Evolutionary conservation across 2,797 vertebrate genomes (phyloP), one percentile per base, ranked within the genome.

Genomic region (Megalops cyprinoides): DNA sequence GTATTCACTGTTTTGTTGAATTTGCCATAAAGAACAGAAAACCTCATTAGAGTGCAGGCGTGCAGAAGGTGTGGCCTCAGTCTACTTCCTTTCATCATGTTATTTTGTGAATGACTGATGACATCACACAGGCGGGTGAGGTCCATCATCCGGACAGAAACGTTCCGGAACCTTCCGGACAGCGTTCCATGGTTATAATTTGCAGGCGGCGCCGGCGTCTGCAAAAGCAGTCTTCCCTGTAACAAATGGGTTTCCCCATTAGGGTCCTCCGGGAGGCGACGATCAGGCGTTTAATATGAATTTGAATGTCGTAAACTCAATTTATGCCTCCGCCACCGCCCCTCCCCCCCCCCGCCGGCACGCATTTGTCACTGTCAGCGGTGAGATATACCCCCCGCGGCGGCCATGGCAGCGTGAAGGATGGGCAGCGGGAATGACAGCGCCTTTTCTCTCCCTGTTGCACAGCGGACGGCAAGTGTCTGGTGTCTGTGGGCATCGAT

Each of bases 401-500:
- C n/a, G n/a, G n/a, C n/a, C n/a, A n/a, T n/a, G n/a, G n/a, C n/a
- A n/a, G n/a, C n/a, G n/a, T n/a, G n/a, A n/a, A n/a, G n/a, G n/a
- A n/a, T n/a, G n/a, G n/a, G n/a, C n/a, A n/a, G n/a, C n/a, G n/a
- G 37, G 31, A 65, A 34, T 37, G 37, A 42, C 37, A 23, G 8
- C n/a, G 1, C 39, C 15, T 71, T 42, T 25, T 18, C 87, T 1
- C 37, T 23, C 90, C 79, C 78, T 89, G n/a, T 84, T 84, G 74
- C 87, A 42, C 89, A 99, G 98, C 92, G 31, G 98, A 99, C 71
- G 98, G 98, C 78, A 99, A 98, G 90, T 97, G 90, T 87, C 91
- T 99, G 90, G 92, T 97, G 78, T 99, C 97, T 0, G 92, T 98
- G 86, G 98, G 97, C 78, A 94, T 98, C 74, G 98, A 99, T 82